phyloP scores from a whole-genome alignment of 2,797 vertebrate genomes.

The Tauraco hartlaubi region DNA sequence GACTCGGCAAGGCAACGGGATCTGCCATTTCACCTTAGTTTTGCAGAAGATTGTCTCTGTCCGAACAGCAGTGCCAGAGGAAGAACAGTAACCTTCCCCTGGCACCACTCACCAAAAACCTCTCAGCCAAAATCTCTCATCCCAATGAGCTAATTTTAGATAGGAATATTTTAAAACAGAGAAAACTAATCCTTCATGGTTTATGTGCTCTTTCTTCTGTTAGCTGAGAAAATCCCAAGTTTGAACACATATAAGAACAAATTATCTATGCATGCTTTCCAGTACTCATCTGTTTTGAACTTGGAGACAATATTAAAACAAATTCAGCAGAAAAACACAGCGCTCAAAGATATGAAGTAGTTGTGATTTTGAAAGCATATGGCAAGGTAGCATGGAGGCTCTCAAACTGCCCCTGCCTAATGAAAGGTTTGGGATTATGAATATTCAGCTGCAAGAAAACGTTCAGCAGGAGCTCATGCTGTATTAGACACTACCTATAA shows the following conservation, averaged over 20 bases:
- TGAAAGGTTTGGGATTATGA: neutral
- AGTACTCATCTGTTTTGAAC: neutral
- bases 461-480: neutral
- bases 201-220: neutral
- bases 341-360: neutral
- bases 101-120: neutral
- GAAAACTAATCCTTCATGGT: neutral
- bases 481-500: neutral
- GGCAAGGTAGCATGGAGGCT: neutral
- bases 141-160: slow-evolving; percentile 2
- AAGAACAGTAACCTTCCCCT: slow-evolving; percentile 5
- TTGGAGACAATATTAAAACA: neutral
- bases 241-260: neutral
- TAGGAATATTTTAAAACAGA: neutral
- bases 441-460: neutral
- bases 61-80: neutral
- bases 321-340: neutral
- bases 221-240: neutral
- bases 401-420: neutral
- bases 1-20: neutral
- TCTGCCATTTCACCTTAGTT: neutral
- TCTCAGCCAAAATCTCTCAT: neutral
- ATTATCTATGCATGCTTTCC: neutral
- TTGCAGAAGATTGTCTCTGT: neutral
- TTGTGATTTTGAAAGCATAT: neutral